Percentiles rank a stretch among this genome's conserved stretches.
phyloP scores from a whole-genome alignment of 2,797 vertebrate genomes.

The Poecilia picta region DNA sequence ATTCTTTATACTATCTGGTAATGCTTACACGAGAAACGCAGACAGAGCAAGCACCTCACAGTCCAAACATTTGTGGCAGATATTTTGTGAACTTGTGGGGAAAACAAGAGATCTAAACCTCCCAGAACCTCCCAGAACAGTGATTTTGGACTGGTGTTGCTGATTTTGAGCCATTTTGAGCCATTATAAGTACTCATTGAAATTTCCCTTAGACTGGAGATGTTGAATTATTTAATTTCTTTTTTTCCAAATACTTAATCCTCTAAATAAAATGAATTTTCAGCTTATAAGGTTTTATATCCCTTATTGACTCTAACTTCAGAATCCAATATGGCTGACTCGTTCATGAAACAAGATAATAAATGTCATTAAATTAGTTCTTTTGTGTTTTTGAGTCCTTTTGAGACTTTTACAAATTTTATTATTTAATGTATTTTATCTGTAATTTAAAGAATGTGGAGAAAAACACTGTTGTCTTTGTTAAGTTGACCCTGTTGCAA shows the following conservation, averaged over 20 bases:
- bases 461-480: neutral
- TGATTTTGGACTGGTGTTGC: neutral
- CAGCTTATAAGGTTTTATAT: neutral
- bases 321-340: neutral
- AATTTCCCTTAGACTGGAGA: neutral
- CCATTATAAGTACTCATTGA: neutral
- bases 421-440: neutral
- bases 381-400: too few species aligned
- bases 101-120: neutral
- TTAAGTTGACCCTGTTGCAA: neutral
- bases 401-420: neutral
- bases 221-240: neutral
- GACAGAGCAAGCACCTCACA: neutral
- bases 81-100: neutral
- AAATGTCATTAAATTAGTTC: too few species aligned
- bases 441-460: neutral
- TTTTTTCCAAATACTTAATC: neutral
- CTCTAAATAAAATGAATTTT: neutral
- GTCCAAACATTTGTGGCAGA: neutral
- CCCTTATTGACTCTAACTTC: neutral
- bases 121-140: too few species aligned
- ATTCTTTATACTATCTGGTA: conserved; percentile 95
- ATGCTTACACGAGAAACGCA: neutral
- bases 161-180: too few species aligned
- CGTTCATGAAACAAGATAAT: neutral